Evolutionary conservation across 2,888 invertebrate genomes (phyloP).

Genomic region (Noctua fimbriata): DNA sequence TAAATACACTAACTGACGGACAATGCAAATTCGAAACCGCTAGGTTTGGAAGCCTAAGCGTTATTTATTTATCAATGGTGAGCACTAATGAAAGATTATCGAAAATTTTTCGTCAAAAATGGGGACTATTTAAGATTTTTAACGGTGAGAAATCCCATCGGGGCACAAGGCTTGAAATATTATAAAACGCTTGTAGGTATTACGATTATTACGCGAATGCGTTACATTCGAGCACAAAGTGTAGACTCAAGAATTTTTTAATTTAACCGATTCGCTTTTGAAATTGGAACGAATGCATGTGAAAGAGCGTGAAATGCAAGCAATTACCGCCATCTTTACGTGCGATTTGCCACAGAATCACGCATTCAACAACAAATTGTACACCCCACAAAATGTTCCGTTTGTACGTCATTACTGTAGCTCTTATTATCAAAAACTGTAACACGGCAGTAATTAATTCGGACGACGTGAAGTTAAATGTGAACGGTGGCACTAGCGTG

Average conservation of each 20-base stretch:
- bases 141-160: background rate
- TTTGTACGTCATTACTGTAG: slow-evolving; percentile 24
- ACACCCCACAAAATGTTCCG: slow-evolving; percentile 49
- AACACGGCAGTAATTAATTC: slow-evolving; percentile 38
- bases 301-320: slow-evolving; percentile 58
- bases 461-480: slow-evolving; percentile 34
- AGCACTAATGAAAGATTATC: background rate
- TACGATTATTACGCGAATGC: slow-evolving; percentile 18
- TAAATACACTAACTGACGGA: too few species aligned
- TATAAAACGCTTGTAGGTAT: background rate
- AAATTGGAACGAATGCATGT: slow-evolving; percentile 50
- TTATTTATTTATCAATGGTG: background rate
- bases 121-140: background rate
- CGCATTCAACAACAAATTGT: slow-evolving; percentile 31
- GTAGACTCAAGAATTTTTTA: slow-evolving; percentile 55
- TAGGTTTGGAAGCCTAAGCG: background rate
- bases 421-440: slow-evolving; percentile 28
- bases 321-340: slow-evolving; percentile 46
- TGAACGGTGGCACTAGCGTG: slow-evolving; percentile 45
- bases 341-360: slow-evolving; percentile 40
- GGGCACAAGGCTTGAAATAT: background rate
- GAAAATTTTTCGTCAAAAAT: background rate
- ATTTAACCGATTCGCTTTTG: slow-evolving; percentile 58
- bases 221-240: slow-evolving; percentile 8
- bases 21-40: background rate